phyloP scores from a whole-genome alignment of 2,888 invertebrate species.

The Brenthis ino region DNA sequence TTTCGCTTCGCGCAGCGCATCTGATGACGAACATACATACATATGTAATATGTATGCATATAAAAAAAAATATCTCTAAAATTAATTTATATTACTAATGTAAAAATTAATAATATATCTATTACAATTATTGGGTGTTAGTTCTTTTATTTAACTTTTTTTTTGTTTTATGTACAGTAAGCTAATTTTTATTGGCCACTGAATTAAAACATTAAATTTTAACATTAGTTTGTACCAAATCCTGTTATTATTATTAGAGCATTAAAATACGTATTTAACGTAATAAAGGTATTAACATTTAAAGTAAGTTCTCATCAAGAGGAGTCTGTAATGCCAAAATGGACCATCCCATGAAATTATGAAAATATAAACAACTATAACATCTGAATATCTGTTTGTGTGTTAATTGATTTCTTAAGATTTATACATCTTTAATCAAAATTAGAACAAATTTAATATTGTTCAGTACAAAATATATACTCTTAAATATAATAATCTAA shows the following conservation, averaged over 20 bases:
- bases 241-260: neutral
- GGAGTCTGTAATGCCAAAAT: neutral
- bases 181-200: neutral
- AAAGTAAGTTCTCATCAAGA: too few relatives aligned
- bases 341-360: too few relatives aligned
- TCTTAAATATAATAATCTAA: too few relatives aligned
- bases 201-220: neutral
- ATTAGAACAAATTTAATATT: too few relatives aligned
- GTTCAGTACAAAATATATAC: too few relatives aligned
- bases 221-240: conserved; percentile 10
- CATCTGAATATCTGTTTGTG: too few relatives aligned
- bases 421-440: too few relatives aligned
- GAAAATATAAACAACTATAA: too few relatives aligned
- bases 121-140: neutral
- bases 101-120: conserved; percentile 12
- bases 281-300: too few relatives aligned
- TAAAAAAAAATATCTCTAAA: too few relatives aligned
- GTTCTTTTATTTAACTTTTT: neutral
- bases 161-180: neutral
- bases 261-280: neutral
- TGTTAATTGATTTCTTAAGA: too few relatives aligned
- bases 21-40: neutral
- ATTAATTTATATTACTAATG: conserved; percentile 5
- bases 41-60: neutral
- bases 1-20: conserved; percentile 17